Base-by-base conservation (phyloP, 2,113 vertebrate genomes). In the Hemibagrus wyckioides region DNA sequence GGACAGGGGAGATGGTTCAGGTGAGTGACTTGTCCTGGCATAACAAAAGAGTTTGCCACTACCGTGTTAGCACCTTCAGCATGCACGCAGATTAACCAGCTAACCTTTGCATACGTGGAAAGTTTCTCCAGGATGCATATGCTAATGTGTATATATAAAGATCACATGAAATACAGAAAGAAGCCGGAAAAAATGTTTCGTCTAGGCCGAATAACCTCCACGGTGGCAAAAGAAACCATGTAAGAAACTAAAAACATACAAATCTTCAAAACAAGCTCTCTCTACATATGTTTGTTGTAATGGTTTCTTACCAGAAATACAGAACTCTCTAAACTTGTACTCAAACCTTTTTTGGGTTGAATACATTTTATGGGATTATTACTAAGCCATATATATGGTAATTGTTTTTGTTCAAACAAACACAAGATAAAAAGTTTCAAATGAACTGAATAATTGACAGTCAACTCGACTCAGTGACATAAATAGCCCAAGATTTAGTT, bases 21-120 rank as follows among this genome's bases (percentile, higher is more conserved):
- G 96, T 97, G 95, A 96, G 96, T 96, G 95, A 94, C 94, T 96
- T 67, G 80, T 86, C 52, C 25, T 48, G 50, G n/a, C 36, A 63
- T 48, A 56, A 85, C 57, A 79, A 79, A 71, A 88, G 25, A 63
- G 21, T 41, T 73, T 57, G 90, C 94, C 94, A 94, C 94, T 93
- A 92, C 94, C 95, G 95, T 96, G 95, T 93, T 33, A 19, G 30
- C 1, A 11, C 57, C 85, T 4, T 25, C 19, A 63, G 57, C 41
- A 80, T 54, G 54, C 59, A 48, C 5, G 21, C 44, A 59, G 79
- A 73, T 73, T 82, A 57, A 44, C 4, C 33, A n/a, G 83, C 23
- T 39, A 28, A 33, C 17, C 8, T 36, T 69, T 54, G 19, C 52
- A 33, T 11, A 33, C 23, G 9, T 33, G 17, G 7, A 77, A 3